Percentiles rank a stretch among this genome's conserved stretches.
Conservation (phyloP, 2,113 vertebrate species). For the Serinus canaria region DNA sequence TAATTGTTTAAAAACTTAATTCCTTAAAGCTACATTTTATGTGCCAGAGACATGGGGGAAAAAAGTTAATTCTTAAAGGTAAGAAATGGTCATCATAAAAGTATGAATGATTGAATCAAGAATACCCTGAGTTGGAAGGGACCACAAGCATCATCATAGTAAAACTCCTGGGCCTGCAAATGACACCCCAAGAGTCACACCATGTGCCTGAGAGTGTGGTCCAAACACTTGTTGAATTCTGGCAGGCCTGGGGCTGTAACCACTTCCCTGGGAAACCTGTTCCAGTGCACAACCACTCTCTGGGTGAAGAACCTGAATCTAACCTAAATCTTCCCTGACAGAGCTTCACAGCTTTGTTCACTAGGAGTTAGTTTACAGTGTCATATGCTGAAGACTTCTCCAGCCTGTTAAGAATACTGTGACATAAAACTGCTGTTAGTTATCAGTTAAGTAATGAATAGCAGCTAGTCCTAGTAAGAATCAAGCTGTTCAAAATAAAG, state of each 20-base stretch:
- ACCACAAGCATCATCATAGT: not conserved
- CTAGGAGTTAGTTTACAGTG: not conserved
- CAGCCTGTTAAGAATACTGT: not conserved
- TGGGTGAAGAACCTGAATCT: not conserved
- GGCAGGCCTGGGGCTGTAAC: not conserved
- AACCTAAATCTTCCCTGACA: not conserved
- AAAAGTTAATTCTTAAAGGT: not conserved
- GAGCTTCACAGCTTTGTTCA: not conserved
- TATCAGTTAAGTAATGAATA: not conserved
- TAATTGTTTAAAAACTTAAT: not conserved
- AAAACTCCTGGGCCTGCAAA: not conserved
- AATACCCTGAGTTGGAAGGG: not conserved
- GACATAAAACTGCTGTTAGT: not conserved
- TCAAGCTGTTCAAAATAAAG: not conserved
- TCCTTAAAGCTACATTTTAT: not conserved
- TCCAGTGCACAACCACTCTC: rapidly evolving
- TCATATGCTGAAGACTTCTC: not conserved
- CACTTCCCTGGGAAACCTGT: not conserved
- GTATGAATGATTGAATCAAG: not conserved
- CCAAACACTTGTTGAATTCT: not conserved
- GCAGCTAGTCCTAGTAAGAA: not conserved
- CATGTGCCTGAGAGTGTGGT: rapidly evolving
- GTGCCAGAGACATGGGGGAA: not conserved
- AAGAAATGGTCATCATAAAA: not conserved
- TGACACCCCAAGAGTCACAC: not conserved